Evolutionary conservation across 2,888 invertebrate species (phyloP), one percentile per base, ranked within the genome.

Genomic region (Drosophila infuscata): DNA sequence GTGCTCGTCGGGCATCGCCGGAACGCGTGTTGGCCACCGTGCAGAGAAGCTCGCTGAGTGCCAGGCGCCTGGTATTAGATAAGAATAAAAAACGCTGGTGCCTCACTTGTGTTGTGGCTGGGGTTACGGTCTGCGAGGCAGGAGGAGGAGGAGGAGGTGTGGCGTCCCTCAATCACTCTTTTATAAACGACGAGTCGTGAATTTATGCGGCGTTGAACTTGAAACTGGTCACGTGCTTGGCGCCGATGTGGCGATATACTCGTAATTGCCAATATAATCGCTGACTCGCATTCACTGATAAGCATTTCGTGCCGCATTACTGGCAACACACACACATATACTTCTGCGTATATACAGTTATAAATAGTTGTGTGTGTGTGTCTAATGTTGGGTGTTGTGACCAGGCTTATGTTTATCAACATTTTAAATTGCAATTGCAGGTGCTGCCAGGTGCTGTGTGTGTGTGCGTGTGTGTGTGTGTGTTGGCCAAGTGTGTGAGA

Each of bases 201-300:
- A 82, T 80, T 80, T 79, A 81, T 73, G 72, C 68, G 70, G 49
- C 59, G 73, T 66, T 84, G 87, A 86, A 87, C 86, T 86, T 86
- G 82, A 86, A 89, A 80, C 80, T 87, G 80, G 87, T 87, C 89
- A 85, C 89, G 89, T 86, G 86, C 89, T 74, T 66, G 88, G 73
- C 74, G 82, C 88, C 88, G 80, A 72, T 83, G 88, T 81, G 84
- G 78, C 79, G 88, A 84, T 87, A 87, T 80, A 74, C 80, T 80
- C 65, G 78, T 78, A 87, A 84, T 87, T 87, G 89, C 72, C 82
- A 87, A 87, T 89, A 73, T 84, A 84, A 86, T 89, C 84, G 88
- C 82, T 76, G 74, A 61, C 76, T 76, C 74, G 74, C 74, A 75
- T 83, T 69, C 73, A 61, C 66, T 88, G 89, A 86, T 86, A 87